phyloP scores from a whole-genome alignment of 2,888 invertebrate species.

The Sinhomidia bicolor region DNA sequence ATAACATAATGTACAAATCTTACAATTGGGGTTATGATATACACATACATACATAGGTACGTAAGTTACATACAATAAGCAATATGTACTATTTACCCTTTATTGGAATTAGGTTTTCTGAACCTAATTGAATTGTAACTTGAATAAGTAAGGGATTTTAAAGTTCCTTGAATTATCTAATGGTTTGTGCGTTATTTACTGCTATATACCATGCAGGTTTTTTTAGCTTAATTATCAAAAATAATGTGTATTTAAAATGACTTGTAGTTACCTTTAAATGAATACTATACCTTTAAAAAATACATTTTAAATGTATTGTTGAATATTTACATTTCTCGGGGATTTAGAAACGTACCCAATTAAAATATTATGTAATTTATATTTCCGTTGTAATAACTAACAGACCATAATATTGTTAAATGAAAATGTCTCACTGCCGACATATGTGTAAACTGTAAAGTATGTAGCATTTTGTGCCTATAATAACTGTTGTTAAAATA shows the following conservation, averaged over 20 bases:
- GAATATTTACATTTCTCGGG: constrained; percentile 66
- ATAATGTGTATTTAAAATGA: constrained; percentile 44
- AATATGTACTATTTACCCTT: neutral
- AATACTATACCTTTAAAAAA: constrained; percentile 14
- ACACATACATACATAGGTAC: neutral
- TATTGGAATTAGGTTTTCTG: neutral
- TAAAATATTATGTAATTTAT: constrained; percentile 32
- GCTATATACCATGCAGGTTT: neutral
- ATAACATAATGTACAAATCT: constrained; percentile 62
- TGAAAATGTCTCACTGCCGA: constrained; percentile 58
- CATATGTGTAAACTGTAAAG: constrained; percentile 52
- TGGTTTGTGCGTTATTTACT: neutral
- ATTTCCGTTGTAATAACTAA: neutral
- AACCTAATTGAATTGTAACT: neutral
- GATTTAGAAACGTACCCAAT: constrained; percentile 43
- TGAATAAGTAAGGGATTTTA: neutral
- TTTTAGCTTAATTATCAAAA: neutral
- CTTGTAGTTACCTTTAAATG: constrained; percentile 62
- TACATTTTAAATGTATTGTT: constrained; percentile 40
- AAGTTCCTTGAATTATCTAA: neutral
- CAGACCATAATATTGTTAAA: neutral
- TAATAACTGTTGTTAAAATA: constrained; percentile 5
- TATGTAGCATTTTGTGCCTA: constrained; percentile 42
- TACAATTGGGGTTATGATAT: constrained; percentile 39
- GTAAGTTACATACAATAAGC: neutral